These are phyloP conservation scores for Pinctada fucata DNA, from an alignment of 2,888 invertebrate genomes.

Conservation along the genomic window DNA sequence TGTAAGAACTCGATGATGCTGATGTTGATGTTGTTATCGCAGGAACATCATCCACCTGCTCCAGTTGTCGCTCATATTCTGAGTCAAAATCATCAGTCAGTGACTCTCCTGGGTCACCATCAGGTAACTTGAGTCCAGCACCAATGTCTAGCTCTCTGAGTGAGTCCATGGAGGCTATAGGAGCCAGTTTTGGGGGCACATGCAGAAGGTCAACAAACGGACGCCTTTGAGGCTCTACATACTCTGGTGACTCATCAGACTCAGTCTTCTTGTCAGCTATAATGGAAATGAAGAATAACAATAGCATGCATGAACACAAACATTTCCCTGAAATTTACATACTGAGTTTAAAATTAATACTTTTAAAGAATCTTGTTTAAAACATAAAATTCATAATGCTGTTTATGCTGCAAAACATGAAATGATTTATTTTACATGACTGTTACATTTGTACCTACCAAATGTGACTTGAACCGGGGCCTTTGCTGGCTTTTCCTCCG, in stretches of 20 bases:
- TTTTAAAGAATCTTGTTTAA: no score
- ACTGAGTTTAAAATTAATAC: not conserved
- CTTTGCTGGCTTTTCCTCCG: not conserved
- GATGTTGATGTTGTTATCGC: conserved; percentile 58
- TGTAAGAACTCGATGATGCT: conserved; percentile 54
- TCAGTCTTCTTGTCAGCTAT: conserved; percentile 15
- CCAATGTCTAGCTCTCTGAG: conserved; percentile 65
- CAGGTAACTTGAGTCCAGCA: conserved; percentile 56
- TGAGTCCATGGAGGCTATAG: conserved; percentile 76
- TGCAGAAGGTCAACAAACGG: not conserved
- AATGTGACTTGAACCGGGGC: conserved; percentile 14
- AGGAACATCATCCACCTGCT: conserved; percentile 46
- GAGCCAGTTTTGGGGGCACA: conserved; percentile 67
- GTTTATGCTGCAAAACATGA: no score
- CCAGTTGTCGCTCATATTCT: conserved; percentile 49
- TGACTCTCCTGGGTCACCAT: conserved; percentile 62
- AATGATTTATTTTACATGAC: no score
- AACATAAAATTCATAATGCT: no score
- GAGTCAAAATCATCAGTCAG: conserved; percentile 58
- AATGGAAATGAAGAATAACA: not conserved
- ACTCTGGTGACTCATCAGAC: not conserved
- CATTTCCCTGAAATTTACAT: not conserved
- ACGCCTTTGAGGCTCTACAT: not conserved
- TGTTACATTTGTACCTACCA: not conserved
- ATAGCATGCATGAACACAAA: not conserved